Evolutionary conservation across 2,888 invertebrate genomes (phyloP).

Genomic region (Idaea straminata): DNA sequence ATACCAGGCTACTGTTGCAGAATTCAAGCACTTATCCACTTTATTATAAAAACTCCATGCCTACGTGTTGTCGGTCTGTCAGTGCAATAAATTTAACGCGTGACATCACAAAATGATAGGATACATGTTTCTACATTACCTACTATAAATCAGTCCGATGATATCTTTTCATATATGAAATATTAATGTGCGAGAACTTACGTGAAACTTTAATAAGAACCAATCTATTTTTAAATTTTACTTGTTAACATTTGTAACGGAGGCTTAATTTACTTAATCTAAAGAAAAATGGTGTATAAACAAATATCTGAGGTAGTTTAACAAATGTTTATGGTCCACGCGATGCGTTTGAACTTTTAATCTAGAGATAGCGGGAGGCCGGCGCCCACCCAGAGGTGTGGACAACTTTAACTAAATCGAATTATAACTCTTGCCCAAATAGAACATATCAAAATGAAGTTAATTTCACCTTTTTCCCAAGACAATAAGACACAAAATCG

Average conservation of each 20-base stretch:
- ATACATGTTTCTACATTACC: constrained; percentile 40
- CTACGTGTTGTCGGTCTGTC: constrained; percentile 30
- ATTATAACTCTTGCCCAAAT: constrained; percentile 47
- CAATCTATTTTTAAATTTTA: constrained; percentile 33
- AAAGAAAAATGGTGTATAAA: constrained; percentile 61
- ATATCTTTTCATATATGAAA: constrained; percentile 31
- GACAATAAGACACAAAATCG: constrained; percentile 37
- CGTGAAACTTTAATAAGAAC: constrained; percentile 23
- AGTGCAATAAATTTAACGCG: constrained; percentile 36
- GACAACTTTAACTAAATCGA: constrained; percentile 70
- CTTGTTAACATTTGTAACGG: constrained; percentile 41
- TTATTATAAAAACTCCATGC: constrained; percentile 45
- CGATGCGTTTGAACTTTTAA: constrained; percentile 63
- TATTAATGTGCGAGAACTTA: constrained; percentile 19
- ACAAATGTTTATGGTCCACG: constrained; percentile 69
- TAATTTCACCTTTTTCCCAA: constrained; percentile 18
- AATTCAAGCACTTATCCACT: constrained; percentile 39
- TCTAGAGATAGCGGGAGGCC: constrained; percentile 67
- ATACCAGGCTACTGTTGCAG: constrained; percentile 43
- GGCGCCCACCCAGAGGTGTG: constrained; percentile 75
- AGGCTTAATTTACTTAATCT: constrained; percentile 57
- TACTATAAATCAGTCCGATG: constrained; percentile 42
- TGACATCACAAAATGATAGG: constrained; percentile 51
- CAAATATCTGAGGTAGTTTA: constrained; percentile 62
- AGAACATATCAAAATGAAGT: background rate